Conservation (phyloP, 2,888 invertebrate genomes). For the Muscina levida region DNA sequence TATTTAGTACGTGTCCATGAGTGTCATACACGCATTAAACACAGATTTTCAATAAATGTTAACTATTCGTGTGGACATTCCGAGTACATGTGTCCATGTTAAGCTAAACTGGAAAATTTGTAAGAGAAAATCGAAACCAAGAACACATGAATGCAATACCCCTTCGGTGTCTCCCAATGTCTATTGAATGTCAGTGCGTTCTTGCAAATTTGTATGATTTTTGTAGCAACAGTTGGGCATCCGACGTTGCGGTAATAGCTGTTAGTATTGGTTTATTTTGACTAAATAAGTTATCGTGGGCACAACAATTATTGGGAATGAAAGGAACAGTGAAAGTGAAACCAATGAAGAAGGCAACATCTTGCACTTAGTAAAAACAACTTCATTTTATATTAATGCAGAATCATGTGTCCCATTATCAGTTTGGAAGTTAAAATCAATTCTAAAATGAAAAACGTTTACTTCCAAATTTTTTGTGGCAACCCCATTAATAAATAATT, state of each 20-base stretch:
- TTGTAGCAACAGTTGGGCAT: neutral
- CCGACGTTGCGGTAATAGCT: neutral
- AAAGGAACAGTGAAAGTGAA: too few relatives aligned
- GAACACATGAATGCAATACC: slow-evolving; percentile 57
- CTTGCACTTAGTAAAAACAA: too few relatives aligned
- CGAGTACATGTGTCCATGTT: slow-evolving; percentile 15
- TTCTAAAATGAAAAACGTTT: too few relatives aligned
- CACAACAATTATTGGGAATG: too few relatives aligned
- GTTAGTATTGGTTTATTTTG: too few relatives aligned
- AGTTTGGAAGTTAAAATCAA: too few relatives aligned
- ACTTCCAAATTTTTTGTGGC: too few relatives aligned
- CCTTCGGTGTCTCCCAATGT: slow-evolving; percentile 31
- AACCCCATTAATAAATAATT: too few relatives aligned
- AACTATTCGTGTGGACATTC: slow-evolving; percentile 54
- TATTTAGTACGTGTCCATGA: slow-evolving; percentile 63
- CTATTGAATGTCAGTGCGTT: slow-evolving; percentile 7
- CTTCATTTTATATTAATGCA: too few relatives aligned
- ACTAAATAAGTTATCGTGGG: too few relatives aligned
- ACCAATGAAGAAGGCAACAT: too few relatives aligned
- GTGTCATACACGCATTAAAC: slow-evolving; percentile 65
- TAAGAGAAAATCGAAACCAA: slow-evolving; percentile 2
- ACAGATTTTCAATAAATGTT: slow-evolving; percentile 66
- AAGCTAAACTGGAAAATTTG: slow-evolving; percentile 12
- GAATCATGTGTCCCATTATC: too few relatives aligned
- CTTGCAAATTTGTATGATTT: slow-evolving; percentile 16